These are phyloP conservation scores for Parazoanthus darwini DNA, from an alignment of 92 coral and sea anemone species.

Conservation along the genomic window DNA sequence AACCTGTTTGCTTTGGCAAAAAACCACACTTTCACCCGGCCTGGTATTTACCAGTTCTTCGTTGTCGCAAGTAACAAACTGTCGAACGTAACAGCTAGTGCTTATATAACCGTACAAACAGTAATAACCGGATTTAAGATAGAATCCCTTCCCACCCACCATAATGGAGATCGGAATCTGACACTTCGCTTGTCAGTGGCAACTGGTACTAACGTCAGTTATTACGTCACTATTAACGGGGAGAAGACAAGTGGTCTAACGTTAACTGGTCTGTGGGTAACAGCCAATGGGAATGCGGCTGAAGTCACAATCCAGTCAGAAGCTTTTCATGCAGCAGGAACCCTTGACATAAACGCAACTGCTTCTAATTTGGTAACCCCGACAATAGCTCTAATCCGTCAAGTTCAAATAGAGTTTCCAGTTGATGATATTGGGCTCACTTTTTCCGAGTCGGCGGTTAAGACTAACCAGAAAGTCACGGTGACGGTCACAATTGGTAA, in stretches of 20 bases:
- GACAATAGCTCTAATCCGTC: not conserved
- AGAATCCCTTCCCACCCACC: not conserved
- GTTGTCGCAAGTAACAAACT: conserved; percentile 24
- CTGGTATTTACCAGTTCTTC: conserved; percentile 8
- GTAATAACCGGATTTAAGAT: not conserved
- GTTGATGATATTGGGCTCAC: not conserved
- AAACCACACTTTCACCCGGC: conserved; percentile 12
- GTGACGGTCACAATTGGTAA: not conserved
- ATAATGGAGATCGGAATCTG: conserved; percentile 4
- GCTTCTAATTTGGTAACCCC: conserved; percentile 16
- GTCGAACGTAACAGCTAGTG: conserved; percentile 15
- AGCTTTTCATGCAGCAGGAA: conserved; percentile 3
- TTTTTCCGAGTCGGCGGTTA: not conserved
- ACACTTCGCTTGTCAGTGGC: conserved; percentile 7
- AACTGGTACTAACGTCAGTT: conserved; percentile 28
- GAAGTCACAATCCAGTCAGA: conserved; percentile 10
- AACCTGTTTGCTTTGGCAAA: conserved; percentile 6
- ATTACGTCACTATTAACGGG: not conserved
- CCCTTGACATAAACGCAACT: not conserved
- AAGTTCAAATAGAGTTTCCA: not conserved
- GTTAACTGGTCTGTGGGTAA: conserved; percentile 8
- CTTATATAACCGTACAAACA: conserved; percentile 11
- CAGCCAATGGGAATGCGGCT: conserved; percentile 17
- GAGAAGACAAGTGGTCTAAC: not conserved
- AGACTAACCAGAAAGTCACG: not conserved